phyloP scores from a whole-genome alignment of 2,113 vertebrate genomes.

The Anolis carolinensis region DNA sequence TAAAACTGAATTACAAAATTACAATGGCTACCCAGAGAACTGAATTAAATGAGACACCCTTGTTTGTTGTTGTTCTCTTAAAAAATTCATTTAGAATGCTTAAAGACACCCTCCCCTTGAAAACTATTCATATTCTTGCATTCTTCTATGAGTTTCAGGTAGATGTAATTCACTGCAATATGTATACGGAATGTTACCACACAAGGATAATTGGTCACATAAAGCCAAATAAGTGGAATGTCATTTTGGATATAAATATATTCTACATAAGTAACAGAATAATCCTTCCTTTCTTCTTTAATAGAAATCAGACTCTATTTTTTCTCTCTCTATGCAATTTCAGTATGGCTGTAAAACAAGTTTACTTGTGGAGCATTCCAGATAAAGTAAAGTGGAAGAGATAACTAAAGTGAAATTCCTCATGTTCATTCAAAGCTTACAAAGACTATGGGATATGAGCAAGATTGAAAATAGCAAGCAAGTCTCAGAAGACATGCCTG shows the following conservation, averaged over 20 bases:
- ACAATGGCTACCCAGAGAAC: conserved; percentile 15
- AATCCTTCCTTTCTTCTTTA: not conserved
- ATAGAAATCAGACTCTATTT: not conserved
- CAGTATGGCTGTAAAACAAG: not conserved
- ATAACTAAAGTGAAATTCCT: conserved; percentile 35
- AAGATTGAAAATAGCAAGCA: conserved; percentile 35
- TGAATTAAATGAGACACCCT: not conserved
- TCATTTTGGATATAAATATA: not conserved
- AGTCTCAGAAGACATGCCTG: conserved; percentile 61
- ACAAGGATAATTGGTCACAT: not conserved
- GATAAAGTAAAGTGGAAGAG: conserved; percentile 32
- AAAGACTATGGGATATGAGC: conserved; percentile 11
- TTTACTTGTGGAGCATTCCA: not conserved
- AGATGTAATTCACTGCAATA: not conserved
- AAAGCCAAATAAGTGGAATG: not conserved
- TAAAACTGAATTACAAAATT: not conserved
- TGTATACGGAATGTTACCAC: not conserved
- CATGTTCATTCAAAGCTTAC: conserved; percentile 28
- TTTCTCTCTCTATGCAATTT: not conserved
- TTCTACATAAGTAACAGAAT: not conserved
- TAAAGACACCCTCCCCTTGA: not conserved
- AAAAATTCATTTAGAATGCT: not conserved
- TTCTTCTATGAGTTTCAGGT: conserved; percentile 27
- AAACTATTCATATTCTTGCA: not conserved
- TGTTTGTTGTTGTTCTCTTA: not conserved